phyloP scores from a whole-genome alignment of 2,888 invertebrate genomes.

The Xylocampa areola region DNA sequence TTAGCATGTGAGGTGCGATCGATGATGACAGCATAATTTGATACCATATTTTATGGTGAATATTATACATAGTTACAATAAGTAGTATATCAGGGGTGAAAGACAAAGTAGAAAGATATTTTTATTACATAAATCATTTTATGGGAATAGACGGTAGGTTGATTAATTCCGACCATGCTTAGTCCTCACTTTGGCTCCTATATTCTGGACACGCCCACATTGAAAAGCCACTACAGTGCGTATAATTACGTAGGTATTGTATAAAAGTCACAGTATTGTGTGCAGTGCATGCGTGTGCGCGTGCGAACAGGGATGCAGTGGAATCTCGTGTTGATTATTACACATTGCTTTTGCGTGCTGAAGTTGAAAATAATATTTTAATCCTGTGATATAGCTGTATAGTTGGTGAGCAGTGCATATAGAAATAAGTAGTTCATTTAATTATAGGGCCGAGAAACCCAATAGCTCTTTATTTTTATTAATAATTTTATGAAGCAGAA shows the following conservation, averaged over 20 bases:
- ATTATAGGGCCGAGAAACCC: slow-evolving; percentile 2
- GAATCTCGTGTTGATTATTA: slow-evolving; percentile 14
- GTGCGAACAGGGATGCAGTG: slow-evolving; percentile 49
- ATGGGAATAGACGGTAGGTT: too few relatives aligned
- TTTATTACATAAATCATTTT: too few relatives aligned
- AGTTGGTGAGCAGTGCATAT: neutral
- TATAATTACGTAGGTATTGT: slow-evolving; percentile 8
- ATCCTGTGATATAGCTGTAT: slow-evolving; percentile 2
- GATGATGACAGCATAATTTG: too few relatives aligned
- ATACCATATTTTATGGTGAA: too few relatives aligned
- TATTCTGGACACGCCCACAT: slow-evolving; percentile 40
- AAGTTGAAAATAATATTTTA: slow-evolving; percentile 7
- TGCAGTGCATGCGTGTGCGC: slow-evolving; percentile 47
- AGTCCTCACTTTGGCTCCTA: neutral
- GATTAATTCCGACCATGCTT: neutral
- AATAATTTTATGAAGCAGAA: neutral
- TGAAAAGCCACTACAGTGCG: slow-evolving; percentile 49
- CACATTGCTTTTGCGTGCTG: slow-evolving; percentile 12
- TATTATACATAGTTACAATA: too few relatives aligned
- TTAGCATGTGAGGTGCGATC: too few relatives aligned
- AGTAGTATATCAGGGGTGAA: too few relatives aligned
- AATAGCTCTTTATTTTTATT: too few relatives aligned
- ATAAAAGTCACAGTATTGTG: slow-evolving; percentile 19
- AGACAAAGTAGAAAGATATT: too few relatives aligned
- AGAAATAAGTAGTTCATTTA: slow-evolving; percentile 4